Base-by-base conservation (phyloP, 2,113 vertebrate species). In the Sapajus apella region DNA sequence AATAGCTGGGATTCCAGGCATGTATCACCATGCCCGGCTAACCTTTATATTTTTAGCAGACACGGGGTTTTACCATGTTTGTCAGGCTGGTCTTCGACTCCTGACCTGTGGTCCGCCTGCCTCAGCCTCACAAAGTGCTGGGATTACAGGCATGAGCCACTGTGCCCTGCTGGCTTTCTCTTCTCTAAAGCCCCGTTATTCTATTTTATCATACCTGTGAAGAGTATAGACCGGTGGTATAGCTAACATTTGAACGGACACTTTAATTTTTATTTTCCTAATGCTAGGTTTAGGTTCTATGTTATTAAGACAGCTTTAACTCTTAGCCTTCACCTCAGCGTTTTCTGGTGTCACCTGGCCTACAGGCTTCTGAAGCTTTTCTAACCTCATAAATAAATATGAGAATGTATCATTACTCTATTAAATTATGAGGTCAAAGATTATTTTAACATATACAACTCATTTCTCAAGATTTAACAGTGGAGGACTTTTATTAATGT, bases 401-500 rank as follows among this genome's bases (percentile, higher is more conserved):
- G 64, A 43, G n/a, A 87, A 91, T n/a, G 66, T 75, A 40, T 30
- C 18, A 13, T 75, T 91, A 81, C 16, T 68, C 40, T 55, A 37
- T 47, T 61, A 20, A 94, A 47, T 47, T 80, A 9, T 16, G 47
- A 84, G 35, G 11, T 66, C 4, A 75, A 47, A 75, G 11, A 50
- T 68, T 14, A 73, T 83, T 97, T 58, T 66, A 79, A 68, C 9
- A 86, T 21, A 43, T 11, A 76, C 23, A 73, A 56, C 11, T 80
- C 8, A 73, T 85, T 95, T 95, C 50, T 90, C 43, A 97, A 95
- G n/a, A 91, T 55, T 70, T 64, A 91, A 32, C 20, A 91, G 52
- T 56, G 87, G 50, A 91, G 32, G 20, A 43, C 45, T 52, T 56
- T 75, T 66, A 93, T 40, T 84, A 52, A 50, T 84, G 9, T 47